Evolutionary conservation across 1,140 invertebrate genomes (phyloP), one percentile per base, ranked within the genome.

Genomic region (Sipha flava): DNA sequence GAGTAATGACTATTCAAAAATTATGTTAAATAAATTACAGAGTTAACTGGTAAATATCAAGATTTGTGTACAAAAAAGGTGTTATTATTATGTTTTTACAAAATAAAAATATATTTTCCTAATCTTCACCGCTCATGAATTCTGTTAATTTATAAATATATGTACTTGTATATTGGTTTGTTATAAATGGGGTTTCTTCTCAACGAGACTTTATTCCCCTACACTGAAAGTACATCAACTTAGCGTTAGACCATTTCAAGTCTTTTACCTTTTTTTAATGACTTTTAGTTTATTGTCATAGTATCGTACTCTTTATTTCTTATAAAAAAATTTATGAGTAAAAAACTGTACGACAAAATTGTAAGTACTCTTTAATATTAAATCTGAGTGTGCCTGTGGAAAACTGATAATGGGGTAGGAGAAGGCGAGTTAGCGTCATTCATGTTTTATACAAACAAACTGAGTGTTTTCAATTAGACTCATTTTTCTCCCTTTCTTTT

Each of bases 391-490:
- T 72, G 29, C 45, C 26, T 16, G 23, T 31, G 68, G 34, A 64
- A 64, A 29, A 34, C 12, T 31, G 40, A 72, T 72, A 45, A 49
- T 18, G 29, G 21, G 52, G 21, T n/a, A 31, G 12, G 26, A 72
- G 9, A 47, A 45, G 45, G 26, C 12, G 43, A 47, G 68, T 72
- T 72, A n/a, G 45, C 21, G 43, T 49, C 26, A 45, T 31, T 52
- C 26, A 54, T 49, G 29, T 16, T 52, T 29, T 47, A 49, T 49
- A 75, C 47, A 75, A 29, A 72, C 68, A 29, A 73, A 73, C 70
- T 12, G 26, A 54, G 29, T 54, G 47, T 75, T 75, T 75, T 75
- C 70, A 75, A 75, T 75, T 54, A 75, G 47, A 75, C 49, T 75
- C 70, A 54, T 75, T 75, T 75, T 54, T 54, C 49, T 75, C 31